Conservation (phyloP, 2,888 invertebrate species). For the Patella caerulea region DNA sequence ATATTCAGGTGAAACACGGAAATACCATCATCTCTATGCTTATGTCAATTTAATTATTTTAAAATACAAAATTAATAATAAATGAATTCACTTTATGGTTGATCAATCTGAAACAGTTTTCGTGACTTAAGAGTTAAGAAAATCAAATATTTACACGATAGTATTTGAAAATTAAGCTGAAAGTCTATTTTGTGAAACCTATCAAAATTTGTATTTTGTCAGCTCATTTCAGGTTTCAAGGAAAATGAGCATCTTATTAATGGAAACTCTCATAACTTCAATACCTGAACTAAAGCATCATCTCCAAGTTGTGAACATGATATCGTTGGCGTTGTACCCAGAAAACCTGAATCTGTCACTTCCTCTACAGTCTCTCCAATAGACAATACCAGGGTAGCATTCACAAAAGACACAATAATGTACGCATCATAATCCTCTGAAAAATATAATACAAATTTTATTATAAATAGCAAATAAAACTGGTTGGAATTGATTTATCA, state of each 20-base stretch:
- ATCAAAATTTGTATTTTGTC: too few species aligned
- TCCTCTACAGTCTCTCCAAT: conserved; percentile 99
- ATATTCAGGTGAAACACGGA: conserved; percentile 47
- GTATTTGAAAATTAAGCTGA: too few species aligned
- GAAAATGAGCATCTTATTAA: too few species aligned
- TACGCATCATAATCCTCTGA: conserved; percentile 98
- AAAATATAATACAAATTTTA: conserved; percentile 23
- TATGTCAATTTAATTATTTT: too few species aligned
- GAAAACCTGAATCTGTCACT: conserved; percentile 98
- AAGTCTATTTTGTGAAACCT: too few species aligned
- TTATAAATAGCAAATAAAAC: neutral
- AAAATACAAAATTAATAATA: too few species aligned
- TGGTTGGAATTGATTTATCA: conserved; percentile 19
- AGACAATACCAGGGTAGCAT: conserved; percentile 97
- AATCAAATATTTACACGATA: too few species aligned
- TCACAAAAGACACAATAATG: conserved; percentile 99
- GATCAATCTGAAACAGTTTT: too few species aligned
- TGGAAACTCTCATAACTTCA: too few species aligned
- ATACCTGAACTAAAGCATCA: conserved; percentile 95
- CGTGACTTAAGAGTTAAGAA: too few species aligned
- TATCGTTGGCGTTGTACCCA: conserved; percentile 98
- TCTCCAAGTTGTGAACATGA: conserved; percentile 97
- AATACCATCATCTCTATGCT: conserved; percentile 39
- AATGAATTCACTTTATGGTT: too few species aligned
- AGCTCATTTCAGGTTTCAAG: too few species aligned